phyloP scores from a whole-genome alignment of 2,888 invertebrate species.

The Emmelina monodactyla region DNA sequence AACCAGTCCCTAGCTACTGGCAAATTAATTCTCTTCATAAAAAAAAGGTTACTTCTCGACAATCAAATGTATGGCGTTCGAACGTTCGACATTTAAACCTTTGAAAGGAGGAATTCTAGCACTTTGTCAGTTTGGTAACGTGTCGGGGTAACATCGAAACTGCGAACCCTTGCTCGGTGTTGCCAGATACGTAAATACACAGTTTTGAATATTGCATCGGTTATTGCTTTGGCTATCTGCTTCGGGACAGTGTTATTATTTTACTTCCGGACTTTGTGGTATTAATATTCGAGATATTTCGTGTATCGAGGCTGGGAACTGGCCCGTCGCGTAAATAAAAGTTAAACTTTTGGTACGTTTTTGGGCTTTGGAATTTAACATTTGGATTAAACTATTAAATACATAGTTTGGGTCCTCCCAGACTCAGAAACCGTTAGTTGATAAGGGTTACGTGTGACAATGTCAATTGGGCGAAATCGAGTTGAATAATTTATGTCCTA shows the following conservation, averaged over 20 bases:
- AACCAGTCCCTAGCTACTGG: conserved; percentile 37
- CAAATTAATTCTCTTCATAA: conserved; percentile 47
- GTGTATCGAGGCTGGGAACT: not conserved
- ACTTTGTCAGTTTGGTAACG: too few species aligned
- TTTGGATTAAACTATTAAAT: too few species aligned
- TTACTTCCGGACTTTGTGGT: conserved; percentile 3
- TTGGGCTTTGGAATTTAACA: too few species aligned
- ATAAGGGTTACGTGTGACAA: too few species aligned
- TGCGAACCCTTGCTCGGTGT: conserved; percentile 3
- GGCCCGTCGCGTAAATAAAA: not conserved
- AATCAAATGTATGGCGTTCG: conserved; percentile 30
- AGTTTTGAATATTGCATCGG: conserved; percentile 12
- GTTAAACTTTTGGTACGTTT: conserved; percentile 4
- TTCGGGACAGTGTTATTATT: conserved; percentile 14
- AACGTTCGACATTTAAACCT: too few species aligned
- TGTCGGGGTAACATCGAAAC: conserved; percentile 17
- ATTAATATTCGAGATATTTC: conserved; percentile 1
- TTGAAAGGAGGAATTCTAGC: too few species aligned
- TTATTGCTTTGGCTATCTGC: conserved; percentile 16
- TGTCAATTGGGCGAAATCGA: too few species aligned
- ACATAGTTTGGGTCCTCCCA: too few species aligned
- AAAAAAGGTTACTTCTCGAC: conserved; percentile 36
- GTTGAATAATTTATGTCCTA: too few species aligned
- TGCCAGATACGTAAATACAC: conserved; percentile 19
- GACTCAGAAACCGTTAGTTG: too few species aligned